Percentiles rank a stretch among this genome's conserved stretches.
Evolutionary conservation across 2,113 vertebrate genomes (phyloP).

Genomic region (Accipiter virgatus): DNA sequence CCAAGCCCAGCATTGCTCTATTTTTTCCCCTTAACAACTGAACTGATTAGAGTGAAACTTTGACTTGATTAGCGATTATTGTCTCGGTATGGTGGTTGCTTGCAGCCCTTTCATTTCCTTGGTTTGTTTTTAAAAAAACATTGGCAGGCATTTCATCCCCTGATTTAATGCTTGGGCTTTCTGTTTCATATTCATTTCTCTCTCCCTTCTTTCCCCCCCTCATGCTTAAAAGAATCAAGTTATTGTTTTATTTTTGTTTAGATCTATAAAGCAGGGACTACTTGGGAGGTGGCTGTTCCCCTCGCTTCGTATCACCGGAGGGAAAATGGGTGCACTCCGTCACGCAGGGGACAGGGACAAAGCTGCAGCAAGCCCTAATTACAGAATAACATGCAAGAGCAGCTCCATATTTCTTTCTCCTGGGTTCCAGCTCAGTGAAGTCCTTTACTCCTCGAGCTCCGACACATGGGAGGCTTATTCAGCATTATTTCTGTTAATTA

Average conservation of each 20-base stretch:
- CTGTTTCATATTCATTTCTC: slow-evolving; percentile 44
- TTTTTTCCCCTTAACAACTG: slow-evolving; percentile 63
- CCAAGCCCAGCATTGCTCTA: neutral
- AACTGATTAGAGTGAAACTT: slow-evolving; percentile 76
- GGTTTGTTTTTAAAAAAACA: slow-evolving; percentile 64
- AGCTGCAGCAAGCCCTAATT: neutral
- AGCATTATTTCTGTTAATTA: slow-evolving; percentile 32
- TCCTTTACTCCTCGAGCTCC: neutral
- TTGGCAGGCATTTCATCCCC: slow-evolving; percentile 46
- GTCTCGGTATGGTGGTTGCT: slow-evolving; percentile 29
- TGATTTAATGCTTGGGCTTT: slow-evolving; percentile 26
- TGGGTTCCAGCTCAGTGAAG: neutral
- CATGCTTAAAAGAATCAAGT: neutral
- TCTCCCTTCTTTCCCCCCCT: neutral
- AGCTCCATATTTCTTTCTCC: neutral
- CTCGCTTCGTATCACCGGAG: accelerated
- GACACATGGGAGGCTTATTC: neutral
- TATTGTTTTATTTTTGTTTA: neutral
- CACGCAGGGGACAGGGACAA: neutral
- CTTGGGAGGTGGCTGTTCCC: neutral
- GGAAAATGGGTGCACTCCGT: neutral
- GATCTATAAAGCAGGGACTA: neutral
- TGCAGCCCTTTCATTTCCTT: slow-evolving; percentile 65
- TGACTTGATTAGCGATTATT: slow-evolving; percentile 75
- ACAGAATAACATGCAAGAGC: neutral